Base-by-base conservation (phyloP, 2,888 invertebrate genomes). In the Plebejus argus region DNA sequence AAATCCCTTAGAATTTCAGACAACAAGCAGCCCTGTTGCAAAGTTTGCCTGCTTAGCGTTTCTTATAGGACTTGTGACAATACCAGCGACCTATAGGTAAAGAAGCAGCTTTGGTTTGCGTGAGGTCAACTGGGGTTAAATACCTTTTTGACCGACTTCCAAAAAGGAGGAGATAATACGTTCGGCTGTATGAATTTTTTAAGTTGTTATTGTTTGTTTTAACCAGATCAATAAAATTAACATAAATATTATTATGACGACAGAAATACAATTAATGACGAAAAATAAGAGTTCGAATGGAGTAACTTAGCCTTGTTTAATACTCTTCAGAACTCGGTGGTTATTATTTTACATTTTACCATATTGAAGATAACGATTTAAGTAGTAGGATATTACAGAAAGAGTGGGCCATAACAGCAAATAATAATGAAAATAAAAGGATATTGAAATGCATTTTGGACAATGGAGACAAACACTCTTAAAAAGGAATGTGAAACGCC, bases 41-140 rank as follows among this genome's bases (percentile, higher is more conserved):
- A 33, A 66, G 28, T 66, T 15, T 66, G 61, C 61, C 28, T 66
- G 28, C 76, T 39, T 61, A 61, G 61, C 61, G 23, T 76, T 76
- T 76, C 58, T 61, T 61, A 76, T 39, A 61, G 76, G 39, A 76
- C 39, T 45, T 39, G 76, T 61, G 76, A 76, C 76, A 76, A 45
- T 76, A 23, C 39, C 12, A 39, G 61, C 61, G 20, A 61, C 53
- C 53, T 53, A 35, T 20, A 39, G 39, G 76, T 18, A 76, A 15
- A 66, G 45, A 45, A 28, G 58, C 56, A 33, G n/a, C 61, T 66
- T 66, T 66, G 45, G 53, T 53, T 45, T 76, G 61, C 66, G 66
- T 76, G n/a, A 76, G 58, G 28, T 45, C 28, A 53, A 74, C 5
- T 18, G 49, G 49, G 66, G 12, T 66, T 66, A 66, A 8, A 58